These are phyloP conservation scores for Puma concolor DNA, from an alignment of 2,113 vertebrate species.

Conservation along the genomic window DNA sequence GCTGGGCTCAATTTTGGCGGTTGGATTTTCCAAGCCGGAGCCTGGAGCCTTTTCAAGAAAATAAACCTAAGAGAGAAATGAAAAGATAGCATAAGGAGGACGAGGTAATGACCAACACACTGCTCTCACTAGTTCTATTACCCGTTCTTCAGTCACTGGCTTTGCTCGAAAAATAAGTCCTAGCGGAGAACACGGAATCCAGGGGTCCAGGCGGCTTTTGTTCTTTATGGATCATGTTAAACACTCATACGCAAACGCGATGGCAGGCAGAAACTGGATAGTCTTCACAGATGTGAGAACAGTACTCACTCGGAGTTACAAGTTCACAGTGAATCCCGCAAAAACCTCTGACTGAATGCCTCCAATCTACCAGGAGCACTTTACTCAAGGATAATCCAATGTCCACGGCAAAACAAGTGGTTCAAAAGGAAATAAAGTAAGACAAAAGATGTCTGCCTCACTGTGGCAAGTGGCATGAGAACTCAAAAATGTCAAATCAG, in stretches of 20 bases:
- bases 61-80: constrained; percentile 91
- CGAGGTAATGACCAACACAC: constrained; percentile 6
- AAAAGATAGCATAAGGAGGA: constrained; percentile 78
- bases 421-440: constrained; percentile 30
- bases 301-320: not conserved
- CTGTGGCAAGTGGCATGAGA: not conserved
- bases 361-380: not conserved
- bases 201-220: not conserved
- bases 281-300: not conserved
- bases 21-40: constrained; percentile 96
- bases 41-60: constrained; percentile 94
- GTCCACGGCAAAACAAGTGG: not conserved
- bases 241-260: not conserved
- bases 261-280: not conserved
- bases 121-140: constrained; percentile 19
- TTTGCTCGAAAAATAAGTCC: not conserved
- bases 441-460: not conserved
- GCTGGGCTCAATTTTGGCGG: constrained; percentile 98
- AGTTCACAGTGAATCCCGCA: not conserved
- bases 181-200: not conserved
- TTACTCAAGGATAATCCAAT: not conserved
- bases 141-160: not conserved
- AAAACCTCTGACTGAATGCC: constrained; percentile 17
- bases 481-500: constrained; percentile 18
- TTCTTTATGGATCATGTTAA: not conserved